Percentiles rank a stretch among this genome's conserved stretches.
These are phyloP conservation scores for Tetrao urogallus DNA, from an alignment of 2,113 vertebrate genomes.

Conservation along the genomic window DNA sequence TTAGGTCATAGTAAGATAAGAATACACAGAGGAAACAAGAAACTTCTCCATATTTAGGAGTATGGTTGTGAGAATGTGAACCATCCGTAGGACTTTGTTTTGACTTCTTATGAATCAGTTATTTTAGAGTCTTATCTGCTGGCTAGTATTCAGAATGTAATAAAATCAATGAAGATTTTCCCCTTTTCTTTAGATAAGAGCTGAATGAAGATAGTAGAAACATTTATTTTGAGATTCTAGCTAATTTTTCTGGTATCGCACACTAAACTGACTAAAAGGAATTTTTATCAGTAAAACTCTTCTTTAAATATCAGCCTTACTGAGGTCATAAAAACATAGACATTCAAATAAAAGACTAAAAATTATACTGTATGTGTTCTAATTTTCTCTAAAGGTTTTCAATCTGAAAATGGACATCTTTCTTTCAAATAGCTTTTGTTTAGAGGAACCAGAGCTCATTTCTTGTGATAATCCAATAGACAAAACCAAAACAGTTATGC, in stretches of 20 bases:
- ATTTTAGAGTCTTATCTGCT: not conserved
- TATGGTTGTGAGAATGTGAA: not conserved
- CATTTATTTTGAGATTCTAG: not conserved
- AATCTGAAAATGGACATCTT: not conserved
- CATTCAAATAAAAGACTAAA: not conserved
- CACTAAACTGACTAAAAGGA: not conserved
- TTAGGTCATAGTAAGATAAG: not conserved
- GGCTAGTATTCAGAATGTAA: not conserved
- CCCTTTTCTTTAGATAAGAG: not conserved
- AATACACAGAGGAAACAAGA: not conserved
- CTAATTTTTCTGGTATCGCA: not conserved
- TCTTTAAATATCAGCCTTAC: not conserved
- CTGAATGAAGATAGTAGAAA: not conserved
- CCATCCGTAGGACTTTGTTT: not conserved
- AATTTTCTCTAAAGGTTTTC: not conserved
- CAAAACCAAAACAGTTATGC: conserved; percentile 21
- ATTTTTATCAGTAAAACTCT: not conserved
- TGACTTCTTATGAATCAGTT: not conserved
- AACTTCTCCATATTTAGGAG: not conserved
- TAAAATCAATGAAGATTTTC: not conserved
- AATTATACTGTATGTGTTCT: not conserved
- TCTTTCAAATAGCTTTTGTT: not conserved
- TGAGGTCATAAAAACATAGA: not conserved
- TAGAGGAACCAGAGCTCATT: not conserved
- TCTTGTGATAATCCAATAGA: conserved; percentile 28